A percentile compares a stretch with the other conserved stretches of the same genome.
These are phyloP conservation scores for Phrynocephalus versicolor DNA, from an alignment of 2,113 vertebrate genomes.

Conservation along the genomic window DNA sequence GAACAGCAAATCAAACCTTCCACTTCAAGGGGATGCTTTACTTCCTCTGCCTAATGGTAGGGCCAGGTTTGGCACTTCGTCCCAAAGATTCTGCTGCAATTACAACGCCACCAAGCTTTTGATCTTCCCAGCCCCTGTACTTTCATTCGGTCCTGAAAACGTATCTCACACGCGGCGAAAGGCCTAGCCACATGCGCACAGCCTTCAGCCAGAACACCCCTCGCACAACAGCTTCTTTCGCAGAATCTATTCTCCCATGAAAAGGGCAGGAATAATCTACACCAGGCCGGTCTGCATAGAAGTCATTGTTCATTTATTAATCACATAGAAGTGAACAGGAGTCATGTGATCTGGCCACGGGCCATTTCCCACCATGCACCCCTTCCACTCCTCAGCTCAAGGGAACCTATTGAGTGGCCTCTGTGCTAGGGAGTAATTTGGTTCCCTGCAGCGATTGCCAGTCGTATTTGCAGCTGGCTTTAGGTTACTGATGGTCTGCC, in stretches of 20 bases:
- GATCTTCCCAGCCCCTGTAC: background rate
- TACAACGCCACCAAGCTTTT: background rate
- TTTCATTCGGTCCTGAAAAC: background rate
- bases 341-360: constrained; percentile 19
- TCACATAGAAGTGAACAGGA: constrained; percentile 20
- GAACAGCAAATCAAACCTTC: background rate
- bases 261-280: constrained; percentile 12
- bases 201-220: background rate
- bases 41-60: background rate
- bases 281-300: constrained; percentile 1
- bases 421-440: constrained; percentile 5
- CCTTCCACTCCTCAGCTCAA: constrained; percentile 8
- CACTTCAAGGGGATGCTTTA: background rate
- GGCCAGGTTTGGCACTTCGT: background rate
- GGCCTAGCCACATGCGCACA: background rate
- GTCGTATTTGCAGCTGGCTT: constrained; percentile 10
- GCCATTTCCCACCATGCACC: constrained; percentile 15
- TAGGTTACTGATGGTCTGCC: constrained; percentile 4
- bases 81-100: background rate
- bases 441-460: constrained; percentile 5
- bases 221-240: background rate
- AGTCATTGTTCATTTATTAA: constrained; percentile 33
- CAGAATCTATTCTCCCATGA: constrained; percentile 12
- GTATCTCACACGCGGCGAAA: background rate
- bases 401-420: background rate